These are phyloP conservation scores for Pinctada fucata DNA, from an alignment of 2,888 invertebrate species.

Conservation along the genomic window DNA sequence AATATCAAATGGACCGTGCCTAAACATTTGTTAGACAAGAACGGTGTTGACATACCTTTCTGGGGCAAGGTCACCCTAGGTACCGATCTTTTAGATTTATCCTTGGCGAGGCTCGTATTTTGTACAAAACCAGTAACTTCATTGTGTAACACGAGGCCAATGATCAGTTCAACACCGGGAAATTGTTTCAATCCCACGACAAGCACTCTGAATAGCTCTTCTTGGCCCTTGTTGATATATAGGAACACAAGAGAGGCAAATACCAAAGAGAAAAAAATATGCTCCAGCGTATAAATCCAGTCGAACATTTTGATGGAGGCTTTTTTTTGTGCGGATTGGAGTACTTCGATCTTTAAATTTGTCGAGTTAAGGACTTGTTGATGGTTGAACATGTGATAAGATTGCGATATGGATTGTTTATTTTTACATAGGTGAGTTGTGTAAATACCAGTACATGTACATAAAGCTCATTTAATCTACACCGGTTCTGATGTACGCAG, in stretches of 20 bases:
- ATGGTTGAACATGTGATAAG: no score
- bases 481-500: no score
- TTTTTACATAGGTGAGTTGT: no score
- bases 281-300: constrained; percentile 46
- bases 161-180: constrained; percentile 57
- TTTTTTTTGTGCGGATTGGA: no score
- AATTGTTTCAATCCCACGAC: constrained; percentile 60
- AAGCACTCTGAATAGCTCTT: constrained; percentile 58
- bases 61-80: constrained; percentile 56
- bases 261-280: constrained; percentile 53
- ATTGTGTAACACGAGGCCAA: constrained; percentile 54
- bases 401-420: no score
- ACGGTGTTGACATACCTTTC: constrained; percentile 47
- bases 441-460: no score
- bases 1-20: no score
- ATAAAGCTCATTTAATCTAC: no score
- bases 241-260: constrained; percentile 57
- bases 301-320: constrained; percentile 8
- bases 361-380: no score
- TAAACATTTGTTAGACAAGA: no score
- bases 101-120: constrained; percentile 48
- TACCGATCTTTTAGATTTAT: constrained; percentile 40
- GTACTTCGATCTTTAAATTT: no score
- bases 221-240: constrained; percentile 54
- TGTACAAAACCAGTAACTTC: constrained; percentile 64